Evolutionary conservation across 2,113 vertebrate genomes (phyloP), one percentile per base, ranked within the genome.

Genomic region (Reinhardtius hippoglossoides): DNA sequence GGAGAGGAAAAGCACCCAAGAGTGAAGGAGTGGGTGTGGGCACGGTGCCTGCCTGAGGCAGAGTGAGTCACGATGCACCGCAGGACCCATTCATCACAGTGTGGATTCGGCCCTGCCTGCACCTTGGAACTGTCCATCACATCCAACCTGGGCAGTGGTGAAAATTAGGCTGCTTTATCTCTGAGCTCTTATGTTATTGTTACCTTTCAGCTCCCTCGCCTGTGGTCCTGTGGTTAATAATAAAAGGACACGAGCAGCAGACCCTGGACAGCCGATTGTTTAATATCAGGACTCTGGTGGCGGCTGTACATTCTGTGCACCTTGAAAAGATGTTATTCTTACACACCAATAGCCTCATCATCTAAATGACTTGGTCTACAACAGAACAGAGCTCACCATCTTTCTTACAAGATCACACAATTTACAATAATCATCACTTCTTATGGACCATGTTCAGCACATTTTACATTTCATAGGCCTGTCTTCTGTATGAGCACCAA

Each of bases 41-140:
- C 84, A 80, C 57, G 6, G 56, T 74, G 87, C 82, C 86, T 63
- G 71, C 79, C 73, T 10, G 35, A 82, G 81, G 86, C 74, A 14
- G 81, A 87, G 86, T 90, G 86, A 91, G 89, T 93, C 92, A 93
- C 88, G 81, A 91, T 67, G 81, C 90, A 86, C 85, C 82, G 75
- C 90, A 83, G 89, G 78, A 88, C 62, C 82, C 81, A 87, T 90
- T 91, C 73, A 88, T 93, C 92, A 89, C 81, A 68, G 74, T 69
- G 80, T 69, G 77, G 74, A 52, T 13, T 84, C 80, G 88, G 82
- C 74, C 78, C 69, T 63, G 78, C 76, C 79, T 79, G 81, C 88
- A 87, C 70, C 86, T 82, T 72, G 84, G 68, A 81, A 62, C 77
- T 82, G 90, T 86, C 85, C 83, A 64, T 86, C 87, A 88, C 75